Evolutionary conservation across 2,888 invertebrate genomes (phyloP), one percentile per base, ranked within the genome.

Genomic region (Acleris cristana): DNA sequence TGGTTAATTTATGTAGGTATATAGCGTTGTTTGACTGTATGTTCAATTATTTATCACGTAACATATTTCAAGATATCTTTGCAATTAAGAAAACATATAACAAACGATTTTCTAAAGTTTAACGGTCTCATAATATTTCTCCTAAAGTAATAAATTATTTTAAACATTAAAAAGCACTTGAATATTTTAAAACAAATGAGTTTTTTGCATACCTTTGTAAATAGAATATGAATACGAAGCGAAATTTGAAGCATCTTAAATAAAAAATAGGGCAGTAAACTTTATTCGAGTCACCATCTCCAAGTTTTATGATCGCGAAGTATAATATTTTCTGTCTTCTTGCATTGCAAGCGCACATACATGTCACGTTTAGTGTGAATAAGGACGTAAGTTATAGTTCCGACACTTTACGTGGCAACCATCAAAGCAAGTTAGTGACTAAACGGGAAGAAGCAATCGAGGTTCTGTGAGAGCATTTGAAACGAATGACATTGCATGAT

Each of bases 301-400:
- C 62, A 63, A 63, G 62, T 67, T 67, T 66, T 67, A 67, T 63
- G 58, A 54, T 12, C n/a, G 34, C 26, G 34, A 63, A 58, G 62
- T 67, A 67, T 59, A 59, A 62, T 58, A 67, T 67, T 66, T 66
- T 67, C 67, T 58, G 62, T 58, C 67, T 61, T 56, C 61, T 62
- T 67, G 67, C 57, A 63, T 67, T 58, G 54, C 57, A 54, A 66
- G 45, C 58, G 57, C 44, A 62, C 49, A 57, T 34, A 45, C 57
- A 49, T 58, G 62, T 54, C 62, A 63, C 62, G 40, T 63, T 67
- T 67, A 58, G 58, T 55, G 66, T 52, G 48, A 12, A 66, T 30
- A 57, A 57, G 62, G 61, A 53, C 48, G 57, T 62, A 67, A 63
- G 58, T 67, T 67, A 67, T 67, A 63, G 63, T 62, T 67, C 63